phyloP scores from a whole-genome alignment of 2,888 invertebrate genomes.

The Machimus rusticus region DNA sequence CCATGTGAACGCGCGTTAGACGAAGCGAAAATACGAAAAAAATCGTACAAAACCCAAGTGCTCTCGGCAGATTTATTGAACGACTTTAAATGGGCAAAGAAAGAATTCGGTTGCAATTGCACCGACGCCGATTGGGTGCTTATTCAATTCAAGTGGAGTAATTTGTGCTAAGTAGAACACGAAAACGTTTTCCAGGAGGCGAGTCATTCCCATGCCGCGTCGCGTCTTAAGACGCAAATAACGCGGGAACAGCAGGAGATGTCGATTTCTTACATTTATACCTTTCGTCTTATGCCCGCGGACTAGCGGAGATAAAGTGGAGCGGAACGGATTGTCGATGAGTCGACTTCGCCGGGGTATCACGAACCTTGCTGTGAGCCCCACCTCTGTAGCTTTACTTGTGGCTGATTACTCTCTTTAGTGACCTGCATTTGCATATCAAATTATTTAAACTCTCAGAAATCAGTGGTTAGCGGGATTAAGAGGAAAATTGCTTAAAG shows the following conservation, averaged over 20 bases:
- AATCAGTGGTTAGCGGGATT: background rate
- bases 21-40: background rate
- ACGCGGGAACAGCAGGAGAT: background rate
- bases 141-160: background rate
- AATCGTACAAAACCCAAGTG: background rate
- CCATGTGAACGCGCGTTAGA: background rate
- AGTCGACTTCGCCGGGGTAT: background rate
- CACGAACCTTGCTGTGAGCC: background rate
- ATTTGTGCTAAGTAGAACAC: background rate
- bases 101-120: background rate
- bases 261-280: background rate
- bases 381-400: background rate
- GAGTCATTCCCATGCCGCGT: background rate
- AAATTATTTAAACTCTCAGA: background rate
- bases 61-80: background rate
- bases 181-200: background rate
- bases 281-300: background rate
- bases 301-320: background rate
- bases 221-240: background rate
- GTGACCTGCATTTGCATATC: background rate
- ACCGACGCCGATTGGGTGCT: background rate
- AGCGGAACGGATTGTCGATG: background rate
- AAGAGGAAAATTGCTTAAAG: background rate
- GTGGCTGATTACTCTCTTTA: background rate
- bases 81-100: background rate